Base-by-base conservation (phyloP, 1,140 invertebrate species). In the Dreissena rostriformis region DNA sequence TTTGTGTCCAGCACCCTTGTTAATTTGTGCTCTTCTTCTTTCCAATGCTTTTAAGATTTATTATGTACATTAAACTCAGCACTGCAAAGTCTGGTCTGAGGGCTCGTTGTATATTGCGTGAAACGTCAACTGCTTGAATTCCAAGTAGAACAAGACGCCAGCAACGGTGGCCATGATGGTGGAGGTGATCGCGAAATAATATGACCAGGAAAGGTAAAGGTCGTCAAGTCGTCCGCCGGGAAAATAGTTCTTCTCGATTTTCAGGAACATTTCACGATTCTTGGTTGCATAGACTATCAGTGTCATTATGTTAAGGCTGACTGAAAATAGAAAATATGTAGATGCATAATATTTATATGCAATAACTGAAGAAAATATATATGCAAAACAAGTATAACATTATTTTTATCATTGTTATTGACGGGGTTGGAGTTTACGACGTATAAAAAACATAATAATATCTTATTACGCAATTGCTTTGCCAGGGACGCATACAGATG, bases 301-400 rank as follows among this genome's bases (percentile, higher is more conserved):
- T 57, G 88, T 83, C 88, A 89, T 89, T 11, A 89, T 85, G 77
- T 89, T 84, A 28, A 89, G 81, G 73, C 81, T 87, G 63, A 89
- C 88, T 89, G 84, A n/a, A 86, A 87, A 19, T 67, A 53, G 75
- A 61, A 28, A 80, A n/a, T 39, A 39, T 39, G 39, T 39, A 39
- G 4, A 39, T 39, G 39, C 8, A 5, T 39, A 39, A 5, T 5
- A 5, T 39, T 39, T 39, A 39, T 39, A 5, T 39, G 39, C 8
- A 39, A 5, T 39, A 5, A 39, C 8, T 39, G 2, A 39, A 39
- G 39, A 39, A 5, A 39, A 39, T 8, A 39, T 39, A 8, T 39
- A n/a, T n/a, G n/a, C 8, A 39, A 39, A 39, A 39, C 2, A 39
- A 39, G 39, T 39, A 39, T 39, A 5, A 39, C 39, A 5, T 2